Base-by-base conservation (phyloP, 2,888 invertebrate species). In the Drosophila borborema region DNA sequence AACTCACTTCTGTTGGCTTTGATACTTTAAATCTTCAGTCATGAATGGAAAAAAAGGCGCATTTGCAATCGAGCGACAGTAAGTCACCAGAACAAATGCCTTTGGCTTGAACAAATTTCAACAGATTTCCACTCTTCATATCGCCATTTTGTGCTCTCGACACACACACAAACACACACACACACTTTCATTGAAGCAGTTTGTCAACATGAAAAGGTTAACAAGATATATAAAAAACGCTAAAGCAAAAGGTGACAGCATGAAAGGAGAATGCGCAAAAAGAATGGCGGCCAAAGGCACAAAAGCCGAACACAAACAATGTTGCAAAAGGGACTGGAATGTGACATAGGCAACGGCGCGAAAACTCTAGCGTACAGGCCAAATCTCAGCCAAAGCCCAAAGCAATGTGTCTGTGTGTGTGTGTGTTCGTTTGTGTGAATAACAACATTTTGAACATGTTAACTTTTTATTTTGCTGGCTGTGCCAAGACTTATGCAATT, bases 401-500 rank as follows among this genome's bases (percentile, higher is more conserved):
- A n/a, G 40, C 16, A 8, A n/a, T 40, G 40, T n/a, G 7, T 40
- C 16, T 40, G 10, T 61, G 1, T 59, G 34, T 68, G 38, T 58
- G 34, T 51, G 16, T 74, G 34, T 55, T 38, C 58, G 45, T 81
- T 65, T 84, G 85, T 80, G 82, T 84, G 82, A 89, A 85, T 81
- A 89, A 86, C 89, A 86, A 85, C 86, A 85, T 87, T 89, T 89
- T 87, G 87, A 86, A 81, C 81, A 87, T 89, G 83, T 89, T 86
- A 85, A 77, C 89, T 75, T 89, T 85, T 85, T 85, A 72, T 76
- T 82, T 81, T 81, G 72, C 58, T 80, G 58, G 66, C 67, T 51
- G 59, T 68, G 69, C 68, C 62, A 71, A 72, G 81, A 80, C 79
- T 86, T 86, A 85, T 86, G 88, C 86, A 86, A 86, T 86, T 86